A percentile compares a stretch with the other conserved stretches of the same genome.
phyloP scores from a whole-genome alignment of 2,113 vertebrate genomes.

The Oxyura jamaicensis region DNA sequence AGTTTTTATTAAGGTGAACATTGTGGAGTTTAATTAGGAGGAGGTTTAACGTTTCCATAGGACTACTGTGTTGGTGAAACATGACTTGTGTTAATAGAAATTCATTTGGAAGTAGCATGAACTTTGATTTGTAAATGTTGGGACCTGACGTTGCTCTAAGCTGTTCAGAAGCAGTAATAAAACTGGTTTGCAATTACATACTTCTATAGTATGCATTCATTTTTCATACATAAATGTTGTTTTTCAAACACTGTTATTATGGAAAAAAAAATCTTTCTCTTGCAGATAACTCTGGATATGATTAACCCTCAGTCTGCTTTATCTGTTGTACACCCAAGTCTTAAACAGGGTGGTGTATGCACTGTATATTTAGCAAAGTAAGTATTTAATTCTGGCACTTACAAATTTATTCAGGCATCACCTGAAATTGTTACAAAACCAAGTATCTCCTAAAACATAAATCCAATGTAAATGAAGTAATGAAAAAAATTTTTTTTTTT shows the following conservation, averaged over 20 bases:
- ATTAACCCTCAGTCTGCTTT: slow-evolving; percentile 85
- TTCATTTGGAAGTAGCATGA: background rate
- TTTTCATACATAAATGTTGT: background rate
- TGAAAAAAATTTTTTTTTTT: background rate
- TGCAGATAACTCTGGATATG: slow-evolving; percentile 88
- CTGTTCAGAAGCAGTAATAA: background rate
- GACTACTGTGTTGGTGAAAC: background rate
- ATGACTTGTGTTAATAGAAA: background rate
- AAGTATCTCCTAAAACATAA: background rate
- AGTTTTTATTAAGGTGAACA: background rate
- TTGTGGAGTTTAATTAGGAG: background rate
- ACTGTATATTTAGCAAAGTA: slow-evolving; percentile 91
- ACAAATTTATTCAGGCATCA: background rate
- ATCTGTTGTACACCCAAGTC: slow-evolving; percentile 75
- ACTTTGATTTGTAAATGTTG: background rate
- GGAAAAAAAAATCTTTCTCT: background rate
- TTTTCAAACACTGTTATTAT: background rate
- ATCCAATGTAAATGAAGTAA: background rate
- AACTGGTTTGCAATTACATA: background rate
- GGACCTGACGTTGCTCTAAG: background rate
- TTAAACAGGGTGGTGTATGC: slow-evolving; percentile 87
- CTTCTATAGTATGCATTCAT: background rate
- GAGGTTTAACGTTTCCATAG: background rate
- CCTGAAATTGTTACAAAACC: background rate
- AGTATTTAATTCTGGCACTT: slow-evolving; percentile 63